phyloP scores from a whole-genome alignment of 2,113 vertebrate species.

The Bufo gargarizans region DNA sequence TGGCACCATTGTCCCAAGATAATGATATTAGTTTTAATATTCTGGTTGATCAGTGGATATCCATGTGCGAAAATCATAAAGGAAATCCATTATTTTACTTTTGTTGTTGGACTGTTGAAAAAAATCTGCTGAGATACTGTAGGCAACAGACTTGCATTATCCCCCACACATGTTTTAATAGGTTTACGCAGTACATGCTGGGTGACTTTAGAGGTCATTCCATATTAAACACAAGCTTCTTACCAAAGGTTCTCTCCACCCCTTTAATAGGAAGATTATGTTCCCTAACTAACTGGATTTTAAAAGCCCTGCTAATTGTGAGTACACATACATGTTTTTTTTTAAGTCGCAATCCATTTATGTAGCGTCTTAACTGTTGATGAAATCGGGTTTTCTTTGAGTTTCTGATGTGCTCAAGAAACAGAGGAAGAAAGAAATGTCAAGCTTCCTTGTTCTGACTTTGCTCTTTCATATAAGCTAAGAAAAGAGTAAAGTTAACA shows the following conservation, averaged over 20 bases:
- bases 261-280: constrained; percentile 30
- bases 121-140: not conserved
- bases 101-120: not conserved
- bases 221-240: constrained; percentile 48
- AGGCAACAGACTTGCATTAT: not conserved
- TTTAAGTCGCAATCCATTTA: constrained; percentile 5
- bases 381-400: not conserved
- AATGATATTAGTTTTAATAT: too few relatives aligned
- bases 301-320: constrained; percentile 9
- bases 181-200: constrained; percentile 7
- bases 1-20: too few relatives aligned
- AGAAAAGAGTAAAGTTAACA: too few relatives aligned
- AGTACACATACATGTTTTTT: not conserved
- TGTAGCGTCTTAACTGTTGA: not conserved
- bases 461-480: too few relatives aligned
- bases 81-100: too few relatives aligned
- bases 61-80: too few relatives aligned
- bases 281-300: constrained; percentile 22
- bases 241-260: not conserved
- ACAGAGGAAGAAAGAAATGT: not conserved
- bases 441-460: not conserved
- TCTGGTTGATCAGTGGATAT: too few relatives aligned
- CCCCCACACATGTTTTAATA: not conserved
- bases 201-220: constrained; percentile 42
- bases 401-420: too few relatives aligned